Conservation (phyloP, 2,888 invertebrate genomes). For the Alloscopus bannaensis region DNA sequence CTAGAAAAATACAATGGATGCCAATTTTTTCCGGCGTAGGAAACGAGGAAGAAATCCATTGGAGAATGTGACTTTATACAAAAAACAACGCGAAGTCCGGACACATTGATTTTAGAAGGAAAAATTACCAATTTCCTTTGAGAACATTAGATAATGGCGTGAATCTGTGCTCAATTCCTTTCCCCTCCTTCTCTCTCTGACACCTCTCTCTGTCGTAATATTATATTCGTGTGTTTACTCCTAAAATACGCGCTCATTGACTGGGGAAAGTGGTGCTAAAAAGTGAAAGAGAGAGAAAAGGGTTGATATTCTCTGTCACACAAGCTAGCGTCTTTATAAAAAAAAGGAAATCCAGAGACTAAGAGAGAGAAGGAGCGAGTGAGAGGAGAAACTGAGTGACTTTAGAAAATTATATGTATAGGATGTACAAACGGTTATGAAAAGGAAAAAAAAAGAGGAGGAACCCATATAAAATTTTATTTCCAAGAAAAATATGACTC, state of each 20-base stretch:
- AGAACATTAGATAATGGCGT: slow-evolving; percentile 5
- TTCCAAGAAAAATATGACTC: slow-evolving; percentile 68
- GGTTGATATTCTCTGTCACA: no score
- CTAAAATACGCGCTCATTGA: background rate
- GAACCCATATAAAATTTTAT: slow-evolving; percentile 37
- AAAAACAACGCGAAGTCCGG: slow-evolving; percentile 10
- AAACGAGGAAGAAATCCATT: no score
- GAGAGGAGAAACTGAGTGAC: no score
- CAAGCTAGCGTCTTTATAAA: no score
- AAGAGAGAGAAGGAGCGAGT: no score
- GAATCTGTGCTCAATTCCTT: slow-evolving; percentile 4
- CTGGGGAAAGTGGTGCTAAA: slow-evolving; percentile 19
- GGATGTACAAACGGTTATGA: no score
- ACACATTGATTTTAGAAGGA: slow-evolving; percentile 12
- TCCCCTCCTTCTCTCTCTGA: background rate
- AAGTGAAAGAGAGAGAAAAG: no score
- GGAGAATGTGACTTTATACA: no score
- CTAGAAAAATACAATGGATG: background rate
- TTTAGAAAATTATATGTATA: no score
- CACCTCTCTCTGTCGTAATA: background rate
- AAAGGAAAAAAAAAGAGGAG: slow-evolving; percentile 13
- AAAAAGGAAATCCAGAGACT: no score
- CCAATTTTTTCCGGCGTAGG: no score
- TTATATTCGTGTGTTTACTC: background rate
- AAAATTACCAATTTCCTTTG: slow-evolving; percentile 13